Percentiles rank a stretch among this genome's conserved stretches.
phyloP scores from a whole-genome alignment of 2,797 vertebrate genomes.

The Onychomys torridus region DNA sequence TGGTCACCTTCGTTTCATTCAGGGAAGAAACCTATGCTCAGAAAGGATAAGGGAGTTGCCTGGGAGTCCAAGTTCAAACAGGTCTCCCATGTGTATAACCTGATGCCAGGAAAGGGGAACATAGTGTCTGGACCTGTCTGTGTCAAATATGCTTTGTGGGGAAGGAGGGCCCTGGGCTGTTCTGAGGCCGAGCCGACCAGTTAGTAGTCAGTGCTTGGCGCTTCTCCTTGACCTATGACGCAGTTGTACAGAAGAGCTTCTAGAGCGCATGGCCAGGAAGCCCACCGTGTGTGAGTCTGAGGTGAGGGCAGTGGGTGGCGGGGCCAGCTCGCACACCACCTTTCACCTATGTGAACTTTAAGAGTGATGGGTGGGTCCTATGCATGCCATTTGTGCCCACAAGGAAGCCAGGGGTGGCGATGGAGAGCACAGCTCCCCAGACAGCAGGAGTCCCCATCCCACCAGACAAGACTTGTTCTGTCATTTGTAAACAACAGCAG shows the following conservation, averaged over 20 bases:
- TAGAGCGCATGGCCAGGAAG: constrained; percentile 95
- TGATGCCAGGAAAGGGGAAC: neutral
- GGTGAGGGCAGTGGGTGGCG: constrained; percentile 88
- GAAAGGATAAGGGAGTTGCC: neutral
- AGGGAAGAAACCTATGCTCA: neutral
- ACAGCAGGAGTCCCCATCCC: neutral
- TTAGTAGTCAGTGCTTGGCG: neutral
- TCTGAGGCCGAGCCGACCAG: neutral
- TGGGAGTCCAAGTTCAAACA: neutral
- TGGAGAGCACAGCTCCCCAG: neutral
- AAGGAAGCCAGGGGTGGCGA: neutral
- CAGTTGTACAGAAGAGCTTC: constrained; percentile 95
- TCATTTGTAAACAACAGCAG: neutral
- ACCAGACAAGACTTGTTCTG: neutral
- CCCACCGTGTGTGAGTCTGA: constrained; percentile 94
- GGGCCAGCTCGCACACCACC: neutral
- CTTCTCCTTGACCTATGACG: constrained; percentile 88
- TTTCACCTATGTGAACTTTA: constrained; percentile 27
- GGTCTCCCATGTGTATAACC: neutral
- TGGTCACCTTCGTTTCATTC: neutral
- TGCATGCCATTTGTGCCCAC: neutral
- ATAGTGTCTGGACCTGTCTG: neutral
- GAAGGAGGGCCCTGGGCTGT: neutral
- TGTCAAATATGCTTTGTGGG: neutral
- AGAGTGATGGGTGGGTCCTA: neutral